These are phyloP conservation scores for Hydractinia symbiolongicarpus DNA, from an alignment of 30 jellyfish, hydroid and myxozoan species.

Conservation along the genomic window DNA sequence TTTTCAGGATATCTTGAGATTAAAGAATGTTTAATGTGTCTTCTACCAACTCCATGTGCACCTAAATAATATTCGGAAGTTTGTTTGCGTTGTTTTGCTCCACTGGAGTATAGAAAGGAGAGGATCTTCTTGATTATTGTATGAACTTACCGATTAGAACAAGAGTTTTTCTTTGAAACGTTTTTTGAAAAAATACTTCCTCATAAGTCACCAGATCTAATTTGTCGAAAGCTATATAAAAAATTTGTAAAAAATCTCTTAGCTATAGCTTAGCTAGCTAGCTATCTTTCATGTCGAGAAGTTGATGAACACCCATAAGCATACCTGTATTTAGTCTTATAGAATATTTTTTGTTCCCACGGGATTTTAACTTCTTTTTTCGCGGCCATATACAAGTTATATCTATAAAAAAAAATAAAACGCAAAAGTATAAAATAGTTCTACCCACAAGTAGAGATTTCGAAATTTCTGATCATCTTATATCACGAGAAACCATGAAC, in stretches of 20 bases:
- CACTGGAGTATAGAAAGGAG: not conserved
- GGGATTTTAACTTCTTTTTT: constrained; percentile 41
- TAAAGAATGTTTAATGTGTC: constrained; percentile 74
- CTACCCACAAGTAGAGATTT: no score
- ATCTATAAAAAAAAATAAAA: constrained; percentile 27
- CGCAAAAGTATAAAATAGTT: not conserved
- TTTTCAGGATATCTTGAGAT: constrained; percentile 63
- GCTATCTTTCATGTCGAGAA: not conserved
- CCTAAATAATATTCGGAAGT: constrained; percentile 27
- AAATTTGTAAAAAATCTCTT: not conserved
- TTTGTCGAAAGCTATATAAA: constrained; percentile 74
- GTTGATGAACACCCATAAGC: not conserved
- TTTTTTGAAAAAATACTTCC: constrained; percentile 63
- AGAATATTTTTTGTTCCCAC: constrained; percentile 38
- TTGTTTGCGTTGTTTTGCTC: not conserved
- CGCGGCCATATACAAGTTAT: constrained; percentile 64
- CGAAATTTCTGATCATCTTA: not conserved
- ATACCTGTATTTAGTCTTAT: constrained; percentile 81
- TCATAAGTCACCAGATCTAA: constrained; percentile 82
- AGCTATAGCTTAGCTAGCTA: no score
- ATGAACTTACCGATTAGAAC: constrained; percentile 73
- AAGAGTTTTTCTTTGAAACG: constrained; percentile 60
- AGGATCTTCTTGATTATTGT: not conserved
- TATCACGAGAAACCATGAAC: not conserved
- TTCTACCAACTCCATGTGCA: constrained; percentile 91